Percentiles rank a stretch among this genome's conserved stretches.
These are phyloP conservation scores for Amphimallon solstitiale DNA, from an alignment of 2,888 invertebrate genomes.

Conservation along the genomic window DNA sequence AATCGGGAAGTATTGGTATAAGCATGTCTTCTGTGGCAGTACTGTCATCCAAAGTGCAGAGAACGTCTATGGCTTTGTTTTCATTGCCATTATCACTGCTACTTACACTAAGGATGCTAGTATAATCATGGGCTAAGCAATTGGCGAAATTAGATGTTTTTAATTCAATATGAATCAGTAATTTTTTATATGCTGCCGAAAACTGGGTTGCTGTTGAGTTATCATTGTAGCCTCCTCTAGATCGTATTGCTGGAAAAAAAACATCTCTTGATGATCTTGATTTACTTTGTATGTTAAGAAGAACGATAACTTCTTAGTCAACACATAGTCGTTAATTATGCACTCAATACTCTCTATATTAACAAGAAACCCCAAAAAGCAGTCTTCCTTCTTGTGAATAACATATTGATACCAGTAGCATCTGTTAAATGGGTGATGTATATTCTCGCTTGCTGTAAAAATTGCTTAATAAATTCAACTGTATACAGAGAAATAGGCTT, in stretches of 20 bases:
- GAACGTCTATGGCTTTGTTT: neutral
- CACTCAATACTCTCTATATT: slow-evolving; percentile 27
- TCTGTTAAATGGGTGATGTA: slow-evolving; percentile 33
- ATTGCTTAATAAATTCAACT: neutral
- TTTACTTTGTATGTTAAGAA: slow-evolving; percentile 42
- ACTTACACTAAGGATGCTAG: slow-evolving; percentile 28
- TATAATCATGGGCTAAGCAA: slow-evolving; percentile 30
- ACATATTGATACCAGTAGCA: slow-evolving; percentile 19
- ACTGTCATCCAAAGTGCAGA: neutral
- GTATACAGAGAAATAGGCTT: neutral
- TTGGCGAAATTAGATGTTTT: slow-evolving; percentile 28
- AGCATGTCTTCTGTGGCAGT: neutral
- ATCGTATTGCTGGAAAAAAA: slow-evolving; percentile 44
- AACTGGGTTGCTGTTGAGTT: slow-evolving; percentile 45
- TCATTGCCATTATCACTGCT: slow-evolving; percentile 16
- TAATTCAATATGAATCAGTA: slow-evolving; percentile 38
- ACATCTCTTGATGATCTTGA: slow-evolving; percentile 44
- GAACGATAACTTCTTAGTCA: slow-evolving; percentile 21
- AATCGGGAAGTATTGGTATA: slow-evolving; percentile 19
- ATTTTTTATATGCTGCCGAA: slow-evolving; percentile 41
- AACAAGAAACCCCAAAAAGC: slow-evolving; percentile 38
- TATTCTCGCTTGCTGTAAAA: too few species aligned
- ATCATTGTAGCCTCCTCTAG: slow-evolving; percentile 41
- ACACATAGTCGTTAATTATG: slow-evolving; percentile 9
- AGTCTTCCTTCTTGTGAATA: slow-evolving; percentile 17